Conservation (phyloP, 2,888 invertebrate genomes). For the Palloptera scutellata region DNA sequence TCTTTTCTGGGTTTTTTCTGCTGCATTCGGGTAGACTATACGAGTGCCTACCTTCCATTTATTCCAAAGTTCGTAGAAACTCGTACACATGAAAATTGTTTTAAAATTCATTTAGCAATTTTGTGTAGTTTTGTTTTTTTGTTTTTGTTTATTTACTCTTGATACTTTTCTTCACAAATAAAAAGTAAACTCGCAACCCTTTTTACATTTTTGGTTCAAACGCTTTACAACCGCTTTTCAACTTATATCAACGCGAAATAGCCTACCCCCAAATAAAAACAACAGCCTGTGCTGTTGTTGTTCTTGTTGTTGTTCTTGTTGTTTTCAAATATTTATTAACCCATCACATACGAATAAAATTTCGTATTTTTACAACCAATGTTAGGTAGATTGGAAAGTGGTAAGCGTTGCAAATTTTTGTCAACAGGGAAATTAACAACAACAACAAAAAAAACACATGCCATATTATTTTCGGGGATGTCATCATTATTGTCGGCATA, state of each 20-base stretch:
- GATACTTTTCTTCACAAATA: neutral
- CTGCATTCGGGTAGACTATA: too few relatives aligned
- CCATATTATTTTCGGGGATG: slow-evolving; percentile 1
- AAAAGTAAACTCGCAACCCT: slow-evolving; percentile 10
- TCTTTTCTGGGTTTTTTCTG: too few relatives aligned
- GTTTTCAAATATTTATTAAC: slow-evolving; percentile 60
- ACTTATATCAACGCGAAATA: slow-evolving; percentile 13
- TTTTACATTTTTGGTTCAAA: slow-evolving; percentile 7
- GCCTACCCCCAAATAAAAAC: neutral
- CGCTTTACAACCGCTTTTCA: neutral
- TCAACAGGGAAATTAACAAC: slow-evolving; percentile 37
- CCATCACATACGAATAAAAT: slow-evolving; percentile 51
- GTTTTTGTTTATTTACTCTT: neutral
- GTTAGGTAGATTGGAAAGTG: neutral
- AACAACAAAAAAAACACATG: slow-evolving; percentile 10
- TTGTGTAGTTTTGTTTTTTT: neutral
- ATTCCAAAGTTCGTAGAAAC: too few relatives aligned
- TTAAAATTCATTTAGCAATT: slow-evolving; percentile 32
- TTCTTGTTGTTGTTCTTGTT: slow-evolving; percentile 22
- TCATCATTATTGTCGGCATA: neutral
- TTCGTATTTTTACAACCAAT: slow-evolving; percentile 22
- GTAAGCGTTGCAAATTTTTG: slow-evolving; percentile 34
- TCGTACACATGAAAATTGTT: slow-evolving; percentile 26
- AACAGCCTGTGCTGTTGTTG: slow-evolving; percentile 27
- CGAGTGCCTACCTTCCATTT: too few relatives aligned